Conservation (phyloP, 2,888 invertebrate genomes). For the Athalia cordata region DNA sequence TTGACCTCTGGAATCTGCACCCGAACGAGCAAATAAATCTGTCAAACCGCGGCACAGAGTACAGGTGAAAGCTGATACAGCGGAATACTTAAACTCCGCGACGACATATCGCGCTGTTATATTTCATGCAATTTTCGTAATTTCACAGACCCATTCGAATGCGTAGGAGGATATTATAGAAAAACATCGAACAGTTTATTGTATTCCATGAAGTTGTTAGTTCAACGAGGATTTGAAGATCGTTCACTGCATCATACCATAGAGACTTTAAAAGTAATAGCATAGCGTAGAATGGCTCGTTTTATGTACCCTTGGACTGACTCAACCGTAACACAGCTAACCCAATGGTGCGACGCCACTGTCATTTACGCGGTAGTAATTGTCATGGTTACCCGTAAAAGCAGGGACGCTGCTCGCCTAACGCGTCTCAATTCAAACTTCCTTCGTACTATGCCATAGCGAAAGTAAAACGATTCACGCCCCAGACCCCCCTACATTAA, state of each 20-base stretch:
- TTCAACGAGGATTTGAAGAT: background rate
- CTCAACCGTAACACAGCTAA: conserved; percentile 34
- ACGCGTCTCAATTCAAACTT: conserved; percentile 40
- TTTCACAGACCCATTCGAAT: background rate
- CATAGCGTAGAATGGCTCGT: conserved; percentile 12
- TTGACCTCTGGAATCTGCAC: background rate
- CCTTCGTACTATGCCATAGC: conserved; percentile 1
- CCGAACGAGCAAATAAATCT: background rate
- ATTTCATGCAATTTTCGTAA: background rate
- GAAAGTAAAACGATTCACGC: conserved; percentile 41
- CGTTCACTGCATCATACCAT: background rate
- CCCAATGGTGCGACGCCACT: conserved; percentile 34
- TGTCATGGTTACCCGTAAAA: conserved; percentile 37
- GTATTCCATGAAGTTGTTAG: background rate
- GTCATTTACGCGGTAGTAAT: conserved; percentile 41
- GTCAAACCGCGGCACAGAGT: background rate
- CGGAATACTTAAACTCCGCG: background rate
- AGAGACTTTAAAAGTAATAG: background rate
- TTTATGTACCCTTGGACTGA: conserved; percentile 24
- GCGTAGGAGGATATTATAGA: background rate
- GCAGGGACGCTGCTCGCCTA: conserved; percentile 13
- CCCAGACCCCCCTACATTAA: conserved; percentile 17
- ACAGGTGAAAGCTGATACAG: conserved; percentile 5
- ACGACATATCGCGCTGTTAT: background rate
- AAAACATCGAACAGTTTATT: background rate